Percentiles rank a stretch among this genome's conserved stretches.
Evolutionary conservation across 2,888 invertebrate species (phyloP).

Genomic region (Mellilla xanthometata): DNA sequence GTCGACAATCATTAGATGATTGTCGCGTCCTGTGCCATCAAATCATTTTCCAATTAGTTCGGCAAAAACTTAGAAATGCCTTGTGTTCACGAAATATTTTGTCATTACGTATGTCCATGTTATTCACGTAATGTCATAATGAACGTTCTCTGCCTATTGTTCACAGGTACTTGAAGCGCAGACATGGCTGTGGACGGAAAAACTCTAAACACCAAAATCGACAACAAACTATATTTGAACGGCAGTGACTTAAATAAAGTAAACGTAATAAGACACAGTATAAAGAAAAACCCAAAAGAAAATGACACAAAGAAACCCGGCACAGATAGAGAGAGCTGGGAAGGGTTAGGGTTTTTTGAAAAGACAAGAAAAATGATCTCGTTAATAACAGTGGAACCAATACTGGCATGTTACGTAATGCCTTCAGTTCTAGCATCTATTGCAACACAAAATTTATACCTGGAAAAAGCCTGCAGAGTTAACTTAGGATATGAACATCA

Average conservation of each 20-base stretch:
- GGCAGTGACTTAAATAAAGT: slow-evolving; percentile 64
- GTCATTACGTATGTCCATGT: too few relatives aligned
- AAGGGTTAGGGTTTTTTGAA: slow-evolving; percentile 77
- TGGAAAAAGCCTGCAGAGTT: slow-evolving; percentile 93
- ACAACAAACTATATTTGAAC: slow-evolving; percentile 50
- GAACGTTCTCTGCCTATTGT: slow-evolving; percentile 44
- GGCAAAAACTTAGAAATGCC: background rate
- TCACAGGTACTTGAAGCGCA: slow-evolving; percentile 38
- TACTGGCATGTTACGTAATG: slow-evolving; percentile 88
- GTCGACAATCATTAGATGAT: slow-evolving; percentile 71
- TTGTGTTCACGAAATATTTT: background rate
- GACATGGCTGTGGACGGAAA: slow-evolving; percentile 59
- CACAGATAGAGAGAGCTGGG: slow-evolving; percentile 59
- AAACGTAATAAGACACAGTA: slow-evolving; percentile 59
- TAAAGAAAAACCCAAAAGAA: slow-evolving; percentile 51
- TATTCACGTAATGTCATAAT: too few relatives aligned
- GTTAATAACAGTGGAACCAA: slow-evolving; percentile 89
- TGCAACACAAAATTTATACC: slow-evolving; percentile 92
- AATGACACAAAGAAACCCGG: slow-evolving; percentile 45
- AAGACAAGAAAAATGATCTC: slow-evolving; percentile 82
- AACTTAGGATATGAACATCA: slow-evolving; percentile 88
- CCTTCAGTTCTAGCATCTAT: slow-evolving; percentile 86
- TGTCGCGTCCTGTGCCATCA: slow-evolving; percentile 67
- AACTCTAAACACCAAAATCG: slow-evolving; percentile 46
- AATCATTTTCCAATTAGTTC: slow-evolving; percentile 59